phyloP scores from a whole-genome alignment of 2,888 invertebrate species.

The Latheticus oryzae region DNA sequence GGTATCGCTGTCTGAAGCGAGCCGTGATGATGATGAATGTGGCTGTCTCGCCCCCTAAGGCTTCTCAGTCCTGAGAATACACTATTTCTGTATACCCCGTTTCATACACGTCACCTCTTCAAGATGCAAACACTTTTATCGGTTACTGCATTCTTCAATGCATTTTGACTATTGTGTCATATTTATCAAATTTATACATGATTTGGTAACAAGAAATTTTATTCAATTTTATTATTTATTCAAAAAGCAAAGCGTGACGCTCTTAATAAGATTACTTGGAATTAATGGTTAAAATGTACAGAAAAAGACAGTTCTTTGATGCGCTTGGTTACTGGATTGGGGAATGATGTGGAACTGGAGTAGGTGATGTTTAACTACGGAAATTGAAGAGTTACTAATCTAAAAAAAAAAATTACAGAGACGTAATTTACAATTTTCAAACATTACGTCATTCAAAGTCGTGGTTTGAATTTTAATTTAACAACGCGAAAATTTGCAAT shows the following conservation, averaged over 20 bases:
- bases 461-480: no score
- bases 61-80: constrained; percentile 43
- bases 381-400: no score
- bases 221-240: no score
- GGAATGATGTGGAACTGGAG: constrained; percentile 46
- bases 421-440: no score
- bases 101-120: constrained; percentile 11
- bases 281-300: constrained; percentile 21
- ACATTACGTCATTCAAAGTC: no score
- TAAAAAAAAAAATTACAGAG: no score
- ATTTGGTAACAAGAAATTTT: constrained; percentile 40
- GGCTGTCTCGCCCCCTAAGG: constrained; percentile 54
- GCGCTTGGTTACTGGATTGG: constrained; percentile 46
- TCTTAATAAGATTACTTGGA: constrained; percentile 30
- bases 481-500: no score
- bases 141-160: constrained; percentile 41
- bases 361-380: constrained; percentile 35
- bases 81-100: not conserved
- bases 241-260: constrained; percentile 19
- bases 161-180: constrained; percentile 37
- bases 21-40: constrained; percentile 62
- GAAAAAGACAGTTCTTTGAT: constrained; percentile 36
- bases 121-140: constrained; percentile 46
- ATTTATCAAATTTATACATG: constrained; percentile 46
- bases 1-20: constrained; percentile 53